phyloP scores from a whole-genome alignment of 1,140 invertebrate genomes.

The Cardiocondyla obscurior region DNA sequence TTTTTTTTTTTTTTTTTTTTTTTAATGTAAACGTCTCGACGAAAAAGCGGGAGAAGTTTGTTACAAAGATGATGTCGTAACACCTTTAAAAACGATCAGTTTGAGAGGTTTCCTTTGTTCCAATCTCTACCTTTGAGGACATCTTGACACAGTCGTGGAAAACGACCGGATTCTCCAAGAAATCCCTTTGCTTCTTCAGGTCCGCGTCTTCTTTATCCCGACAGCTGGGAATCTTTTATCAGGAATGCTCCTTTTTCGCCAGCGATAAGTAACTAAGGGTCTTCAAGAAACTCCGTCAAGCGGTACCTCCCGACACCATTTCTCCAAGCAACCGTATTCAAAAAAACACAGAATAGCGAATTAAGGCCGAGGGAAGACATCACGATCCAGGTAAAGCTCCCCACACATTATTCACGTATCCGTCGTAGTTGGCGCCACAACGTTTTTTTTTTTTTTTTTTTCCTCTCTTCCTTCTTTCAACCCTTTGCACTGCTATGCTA shows the following conservation, averaged over 20 bases:
- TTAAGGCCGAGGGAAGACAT: neutral
- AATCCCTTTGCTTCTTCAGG: constrained; percentile 34
- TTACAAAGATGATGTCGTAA: constrained; percentile 46
- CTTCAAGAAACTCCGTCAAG: constrained; percentile 49
- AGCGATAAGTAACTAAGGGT: constrained; percentile 62
- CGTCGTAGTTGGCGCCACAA: neutral
- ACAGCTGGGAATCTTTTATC: constrained; percentile 51
- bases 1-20: neutral
- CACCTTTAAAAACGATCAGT: constrained; percentile 33
- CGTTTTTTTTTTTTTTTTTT: neutral
- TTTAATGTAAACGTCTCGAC: neutral
- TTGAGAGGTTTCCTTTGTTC: constrained; percentile 56
- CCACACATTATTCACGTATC: neutral
- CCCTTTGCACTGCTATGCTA: neutral
- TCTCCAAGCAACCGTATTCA: neutral
- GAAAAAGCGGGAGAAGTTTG: neutral
- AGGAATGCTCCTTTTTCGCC: neutral
- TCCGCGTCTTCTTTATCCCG: constrained; percentile 28
- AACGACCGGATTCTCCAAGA: constrained; percentile 58
- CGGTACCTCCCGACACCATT: constrained; percentile 26
- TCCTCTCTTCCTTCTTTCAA: too few species aligned
- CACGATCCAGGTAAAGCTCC: constrained; percentile 9
- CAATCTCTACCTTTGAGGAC: constrained; percentile 56
- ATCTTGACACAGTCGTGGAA: constrained; percentile 27
- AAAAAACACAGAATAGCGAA: neutral